Evolutionary conservation across 2,113 vertebrate species (phyloP).

Genomic region (Motacilla tschutschensis): DNA sequence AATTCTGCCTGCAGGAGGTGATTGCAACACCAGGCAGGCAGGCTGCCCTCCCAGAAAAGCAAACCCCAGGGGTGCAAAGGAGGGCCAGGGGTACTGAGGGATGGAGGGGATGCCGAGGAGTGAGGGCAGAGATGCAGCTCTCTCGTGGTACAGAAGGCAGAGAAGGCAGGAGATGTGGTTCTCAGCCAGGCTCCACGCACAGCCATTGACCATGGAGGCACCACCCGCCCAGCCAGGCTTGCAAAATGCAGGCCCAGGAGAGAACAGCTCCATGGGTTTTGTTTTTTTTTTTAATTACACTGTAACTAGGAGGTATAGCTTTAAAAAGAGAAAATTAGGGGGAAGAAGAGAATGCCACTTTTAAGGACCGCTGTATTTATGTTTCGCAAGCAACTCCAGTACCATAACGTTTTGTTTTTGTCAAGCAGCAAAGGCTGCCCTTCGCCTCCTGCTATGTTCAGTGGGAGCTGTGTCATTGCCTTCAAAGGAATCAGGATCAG

Average conservation of each 20-base stretch:
- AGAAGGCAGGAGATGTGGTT: neutral
- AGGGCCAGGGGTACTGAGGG: neutral
- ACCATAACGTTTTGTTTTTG: constrained; percentile 12
- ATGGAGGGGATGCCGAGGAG: fast-evolving
- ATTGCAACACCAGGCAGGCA: neutral
- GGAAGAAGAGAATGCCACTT: neutral
- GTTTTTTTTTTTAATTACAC: neutral
- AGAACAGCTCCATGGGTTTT: neutral
- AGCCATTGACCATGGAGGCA: fast-evolving
- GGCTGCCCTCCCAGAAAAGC: neutral
- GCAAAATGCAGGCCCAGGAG: neutral
- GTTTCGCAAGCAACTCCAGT: neutral
- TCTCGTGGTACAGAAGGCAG: neutral
- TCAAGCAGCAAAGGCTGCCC: constrained; percentile 26
- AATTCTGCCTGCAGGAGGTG: neutral
- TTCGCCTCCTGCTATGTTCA: neutral
- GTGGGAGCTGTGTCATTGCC: constrained; percentile 8
- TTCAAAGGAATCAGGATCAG: constrained; percentile 56
- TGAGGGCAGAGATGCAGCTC: fast-evolving
- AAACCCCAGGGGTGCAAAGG: neutral
- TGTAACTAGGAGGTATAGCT: neutral
- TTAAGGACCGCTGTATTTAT: neutral
- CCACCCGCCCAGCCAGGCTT: fast-evolving
- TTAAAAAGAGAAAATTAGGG: neutral
- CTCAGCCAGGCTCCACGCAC: neutral